Evolutionary conservation across 2,113 vertebrate species (phyloP).

Genomic region (Myrmecobius fasciatus): DNA sequence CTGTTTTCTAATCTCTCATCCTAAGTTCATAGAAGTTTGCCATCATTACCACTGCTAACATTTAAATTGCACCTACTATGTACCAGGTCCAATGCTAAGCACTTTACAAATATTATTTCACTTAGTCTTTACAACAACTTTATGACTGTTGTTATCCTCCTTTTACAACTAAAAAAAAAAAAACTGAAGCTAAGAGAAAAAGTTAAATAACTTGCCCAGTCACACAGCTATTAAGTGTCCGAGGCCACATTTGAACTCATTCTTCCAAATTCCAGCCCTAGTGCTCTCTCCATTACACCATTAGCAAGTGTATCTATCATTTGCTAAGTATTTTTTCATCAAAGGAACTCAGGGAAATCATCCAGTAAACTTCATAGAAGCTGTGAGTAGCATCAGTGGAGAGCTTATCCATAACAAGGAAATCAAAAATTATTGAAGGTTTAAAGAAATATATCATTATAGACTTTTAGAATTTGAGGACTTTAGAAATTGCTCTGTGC

Average conservation of each 20-base stretch:
- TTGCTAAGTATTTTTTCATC: too few species aligned
- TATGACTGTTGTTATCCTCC: not conserved
- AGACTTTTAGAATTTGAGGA: too few species aligned
- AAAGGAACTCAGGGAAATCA: too few species aligned
- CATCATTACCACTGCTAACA: not conserved
- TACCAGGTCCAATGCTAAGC: not conserved
- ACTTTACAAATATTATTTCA: not conserved
- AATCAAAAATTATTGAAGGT: too few species aligned
- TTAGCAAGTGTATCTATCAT: too few species aligned
- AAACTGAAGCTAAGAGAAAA: not conserved
- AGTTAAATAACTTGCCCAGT: not conserved
- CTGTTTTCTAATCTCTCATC: not conserved
- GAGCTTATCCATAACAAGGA: too few species aligned
- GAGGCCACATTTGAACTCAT: not conserved
- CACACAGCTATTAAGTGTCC: not conserved
- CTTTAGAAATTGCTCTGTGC: too few species aligned
- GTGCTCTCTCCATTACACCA: not conserved
- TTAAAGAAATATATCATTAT: too few species aligned
- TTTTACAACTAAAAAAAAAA: not conserved
- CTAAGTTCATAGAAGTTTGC: not conserved
- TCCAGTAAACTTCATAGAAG: too few species aligned
- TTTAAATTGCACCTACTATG: not conserved
- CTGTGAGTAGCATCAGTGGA: too few species aligned
- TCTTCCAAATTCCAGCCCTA: not conserved
- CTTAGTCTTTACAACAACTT: not conserved